These are phyloP conservation scores for Drosophila parthenogenetica DNA, from an alignment of 2,888 invertebrate genomes.

Conservation along the genomic window DNA sequence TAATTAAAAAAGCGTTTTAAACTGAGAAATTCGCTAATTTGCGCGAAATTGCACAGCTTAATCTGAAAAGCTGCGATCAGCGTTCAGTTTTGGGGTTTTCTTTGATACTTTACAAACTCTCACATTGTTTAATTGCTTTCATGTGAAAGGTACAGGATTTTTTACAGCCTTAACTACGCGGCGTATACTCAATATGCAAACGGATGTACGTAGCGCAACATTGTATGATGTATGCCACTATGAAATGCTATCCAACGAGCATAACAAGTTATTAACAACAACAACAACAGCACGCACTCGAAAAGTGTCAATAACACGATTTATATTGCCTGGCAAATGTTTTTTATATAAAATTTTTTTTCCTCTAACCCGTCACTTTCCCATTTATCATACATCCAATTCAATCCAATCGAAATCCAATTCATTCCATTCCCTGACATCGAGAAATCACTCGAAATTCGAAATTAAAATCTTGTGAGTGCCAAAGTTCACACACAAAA, in stretches of 20 bases:
- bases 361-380: constrained; percentile 49
- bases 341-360: constrained; percentile 10
- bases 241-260: constrained; percentile 51
- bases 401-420: background rate
- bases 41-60: no score
- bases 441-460: constrained; percentile 35
- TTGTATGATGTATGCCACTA: constrained; percentile 6
- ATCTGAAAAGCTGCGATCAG: no score
- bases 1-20: no score
- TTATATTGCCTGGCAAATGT: constrained; percentile 37
- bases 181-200: constrained; percentile 55
- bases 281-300: constrained; percentile 40
- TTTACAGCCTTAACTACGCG: constrained; percentile 5
- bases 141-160: no score
- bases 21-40: no score
- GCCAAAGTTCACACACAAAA: constrained; percentile 56
- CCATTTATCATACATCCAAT: constrained; percentile 38
- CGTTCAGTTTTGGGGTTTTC: no score
- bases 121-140: no score
- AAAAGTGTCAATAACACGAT: constrained; percentile 58
- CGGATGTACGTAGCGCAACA: constrained; percentile 39
- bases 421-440: constrained; percentile 24
- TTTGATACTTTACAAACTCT: no score
- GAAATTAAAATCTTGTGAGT: constrained; percentile 49
- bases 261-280: constrained; percentile 52